Evolutionary conservation across 2,797 vertebrate species (phyloP), one percentile per base, ranked within the genome.

Genomic region (Pyrocephalus nanus): DNA sequence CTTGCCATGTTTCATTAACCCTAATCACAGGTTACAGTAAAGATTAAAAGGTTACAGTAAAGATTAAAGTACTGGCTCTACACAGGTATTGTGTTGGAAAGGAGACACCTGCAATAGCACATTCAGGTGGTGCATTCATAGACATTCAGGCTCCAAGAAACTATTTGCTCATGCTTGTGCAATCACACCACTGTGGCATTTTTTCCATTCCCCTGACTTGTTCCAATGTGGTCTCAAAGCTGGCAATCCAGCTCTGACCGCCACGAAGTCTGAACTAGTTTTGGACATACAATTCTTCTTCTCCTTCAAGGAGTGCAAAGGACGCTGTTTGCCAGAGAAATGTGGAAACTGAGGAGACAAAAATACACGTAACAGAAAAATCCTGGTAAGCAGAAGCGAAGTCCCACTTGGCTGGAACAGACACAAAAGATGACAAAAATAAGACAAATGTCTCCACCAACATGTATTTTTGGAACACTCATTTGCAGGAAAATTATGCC

Each of bases 131-230:
- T 25, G 92, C 26, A 3, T 73, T 53, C 86, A 69, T 1, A 92
- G 93, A 88, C 92, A 80, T 26, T 34, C 76, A 86, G 92, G 61
- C 95, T 96, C 88, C 32, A 5, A 80, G 21, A 45, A 92, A 70
- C 45, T 78, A 80, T 83, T 72, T 94, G 54, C 38, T 74, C 53
- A 4, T 23, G 40, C 50, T 86, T 80, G 53, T 67, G 69, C 45
- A 88, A 88, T 55, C 79, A 60, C 7, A 71, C 22, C 32, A 45
- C 15, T 64, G 11, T 2, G 21, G 47, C 48, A 45, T 54, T 73
- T 91, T 65, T 83, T 80, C 64, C 82, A 74, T 57, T 75, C 69
- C 54, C 78, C 26, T 42, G 51, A 89, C 71, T 60, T 76, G 36
- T 62, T 66, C 40, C 71, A 62, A 8, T 13, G 18, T 16, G 40